Conservation (phyloP, 2,113 vertebrate genomes). For the Hirundichthys speculiger region DNA sequence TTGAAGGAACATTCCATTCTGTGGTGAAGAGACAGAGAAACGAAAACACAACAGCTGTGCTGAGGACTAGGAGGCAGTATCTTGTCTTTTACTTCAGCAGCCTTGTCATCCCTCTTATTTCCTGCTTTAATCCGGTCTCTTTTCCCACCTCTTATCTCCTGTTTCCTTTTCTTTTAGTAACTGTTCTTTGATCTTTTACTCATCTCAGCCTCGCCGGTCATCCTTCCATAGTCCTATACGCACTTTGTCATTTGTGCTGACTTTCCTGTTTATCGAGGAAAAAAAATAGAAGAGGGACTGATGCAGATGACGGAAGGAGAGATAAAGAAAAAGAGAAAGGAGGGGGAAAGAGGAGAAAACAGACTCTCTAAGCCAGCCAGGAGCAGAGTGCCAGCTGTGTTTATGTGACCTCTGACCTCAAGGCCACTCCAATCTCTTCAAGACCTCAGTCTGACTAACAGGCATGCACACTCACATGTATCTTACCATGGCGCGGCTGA, state of each 20-base stretch:
- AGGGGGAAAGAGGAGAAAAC: constrained; percentile 38
- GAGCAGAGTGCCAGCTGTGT: constrained; percentile 82
- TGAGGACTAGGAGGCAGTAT: constrained; percentile 1
- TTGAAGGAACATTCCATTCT: constrained; percentile 55
- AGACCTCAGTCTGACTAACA: constrained; percentile 55
- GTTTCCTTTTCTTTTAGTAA: too few relatives aligned
- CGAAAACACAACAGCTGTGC: constrained; percentile 16
- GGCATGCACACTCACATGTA: constrained; percentile 24
- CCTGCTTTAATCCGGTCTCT: too few relatives aligned
- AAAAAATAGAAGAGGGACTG: constrained; percentile 11
- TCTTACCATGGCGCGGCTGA: constrained; percentile 30
- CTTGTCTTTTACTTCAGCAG: too few relatives aligned
- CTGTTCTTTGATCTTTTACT: too few relatives aligned
- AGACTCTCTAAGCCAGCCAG: constrained; percentile 46
- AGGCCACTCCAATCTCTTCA: constrained; percentile 73
- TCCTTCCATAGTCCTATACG: too few relatives aligned
- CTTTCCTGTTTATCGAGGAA: background rate
- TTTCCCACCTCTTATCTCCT: too few relatives aligned
- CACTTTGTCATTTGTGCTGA: too few relatives aligned
- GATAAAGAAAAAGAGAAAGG: constrained; percentile 31
- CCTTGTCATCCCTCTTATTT: too few relatives aligned
- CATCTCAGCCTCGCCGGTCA: too few relatives aligned
- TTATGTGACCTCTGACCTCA: constrained; percentile 78
- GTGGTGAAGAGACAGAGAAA: constrained; percentile 23
- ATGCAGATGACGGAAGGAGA: constrained; percentile 26